These are phyloP conservation scores for Bombyx huttoni DNA, from an alignment of 2,888 invertebrate species.

Conservation along the genomic window DNA sequence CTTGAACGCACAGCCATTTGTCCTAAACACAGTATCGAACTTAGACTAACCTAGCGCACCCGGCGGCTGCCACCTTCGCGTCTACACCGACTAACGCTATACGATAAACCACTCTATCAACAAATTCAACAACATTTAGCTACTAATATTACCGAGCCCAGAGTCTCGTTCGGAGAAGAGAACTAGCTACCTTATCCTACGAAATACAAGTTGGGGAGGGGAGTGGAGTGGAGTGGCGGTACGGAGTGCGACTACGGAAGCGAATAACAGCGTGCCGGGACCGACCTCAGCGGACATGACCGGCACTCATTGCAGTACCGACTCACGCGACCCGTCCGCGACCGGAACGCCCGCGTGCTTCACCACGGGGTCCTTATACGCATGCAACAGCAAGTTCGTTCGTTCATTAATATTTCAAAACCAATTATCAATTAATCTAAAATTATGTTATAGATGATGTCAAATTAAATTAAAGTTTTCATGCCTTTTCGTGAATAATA, in stretches of 20 bases:
- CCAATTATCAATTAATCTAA: too few relatives aligned
- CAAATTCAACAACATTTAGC: slow-evolving; percentile 71
- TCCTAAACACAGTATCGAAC: slow-evolving; percentile 57
- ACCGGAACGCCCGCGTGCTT: too few relatives aligned
- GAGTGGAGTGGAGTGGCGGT: not conserved
- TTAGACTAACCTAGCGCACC: slow-evolving; percentile 48
- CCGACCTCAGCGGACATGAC: not conserved
- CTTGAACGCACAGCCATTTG: slow-evolving; percentile 62
- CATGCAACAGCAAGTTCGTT: too few relatives aligned
- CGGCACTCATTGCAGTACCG: too few relatives aligned
- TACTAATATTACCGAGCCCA: slow-evolving; percentile 60
- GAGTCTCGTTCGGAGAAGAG: slow-evolving; percentile 22
- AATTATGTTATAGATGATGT: too few relatives aligned
- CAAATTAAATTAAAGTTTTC: too few relatives aligned
- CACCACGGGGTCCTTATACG: too few relatives aligned
- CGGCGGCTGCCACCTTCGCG: slow-evolving; percentile 47
- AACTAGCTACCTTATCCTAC: slow-evolving; percentile 11
- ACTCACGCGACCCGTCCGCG: too few relatives aligned
- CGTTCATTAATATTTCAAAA: too few relatives aligned
- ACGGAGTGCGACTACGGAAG: not conserved
- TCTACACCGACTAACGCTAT: slow-evolving; percentile 50
- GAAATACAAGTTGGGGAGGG: not conserved
- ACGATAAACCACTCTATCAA: slow-evolving; percentile 67
- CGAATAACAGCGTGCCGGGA: slow-evolving; percentile 1
- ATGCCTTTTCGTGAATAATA: too few relatives aligned